phyloP scores from a whole-genome alignment of 2,888 invertebrate species.

The Embidobia sp. region DNA sequence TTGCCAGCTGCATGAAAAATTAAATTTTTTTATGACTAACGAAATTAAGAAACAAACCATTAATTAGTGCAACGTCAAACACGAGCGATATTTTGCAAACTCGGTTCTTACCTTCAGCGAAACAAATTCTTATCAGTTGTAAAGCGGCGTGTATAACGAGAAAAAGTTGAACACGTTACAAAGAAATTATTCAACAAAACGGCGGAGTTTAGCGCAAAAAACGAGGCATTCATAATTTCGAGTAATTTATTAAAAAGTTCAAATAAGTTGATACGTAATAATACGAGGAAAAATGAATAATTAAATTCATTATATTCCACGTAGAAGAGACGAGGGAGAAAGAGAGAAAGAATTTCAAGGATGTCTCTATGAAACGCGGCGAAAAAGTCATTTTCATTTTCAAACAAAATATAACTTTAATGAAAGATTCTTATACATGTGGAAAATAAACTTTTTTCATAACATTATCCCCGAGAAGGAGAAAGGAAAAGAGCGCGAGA shows the following conservation, averaged over 20 bases:
- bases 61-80: conserved; percentile 47
- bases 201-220: conserved; percentile 51
- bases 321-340: conserved; percentile 30
- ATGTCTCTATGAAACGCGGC: conserved; percentile 49
- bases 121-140: conserved; percentile 60
- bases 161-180: conserved; percentile 59
- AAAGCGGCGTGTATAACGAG: conserved; percentile 45
- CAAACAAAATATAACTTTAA: conserved; percentile 62
- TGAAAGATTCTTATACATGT: conserved; percentile 60
- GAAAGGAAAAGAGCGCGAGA: conserved; percentile 17
- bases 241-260: conserved; percentile 61
- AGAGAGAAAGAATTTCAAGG: conserved; percentile 59
- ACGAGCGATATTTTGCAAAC: conserved; percentile 47
- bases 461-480: conserved; percentile 37
- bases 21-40: conserved; percentile 23
- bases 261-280: conserved; percentile 62
- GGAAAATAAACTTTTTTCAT: conserved; percentile 63
- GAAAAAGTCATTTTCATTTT: conserved; percentile 57
- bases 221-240: conserved; percentile 47
- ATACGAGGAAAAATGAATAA: conserved; percentile 62
- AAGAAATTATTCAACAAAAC: conserved; percentile 62
- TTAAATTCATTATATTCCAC: conserved; percentile 62
- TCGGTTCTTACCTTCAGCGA: conserved; percentile 42
- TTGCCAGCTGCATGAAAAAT: conserved; percentile 9
- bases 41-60: conserved; percentile 50